Evolutionary conservation across 2,797 vertebrate species (phyloP).

Genomic region (Micromesistius poutassou): DNA sequence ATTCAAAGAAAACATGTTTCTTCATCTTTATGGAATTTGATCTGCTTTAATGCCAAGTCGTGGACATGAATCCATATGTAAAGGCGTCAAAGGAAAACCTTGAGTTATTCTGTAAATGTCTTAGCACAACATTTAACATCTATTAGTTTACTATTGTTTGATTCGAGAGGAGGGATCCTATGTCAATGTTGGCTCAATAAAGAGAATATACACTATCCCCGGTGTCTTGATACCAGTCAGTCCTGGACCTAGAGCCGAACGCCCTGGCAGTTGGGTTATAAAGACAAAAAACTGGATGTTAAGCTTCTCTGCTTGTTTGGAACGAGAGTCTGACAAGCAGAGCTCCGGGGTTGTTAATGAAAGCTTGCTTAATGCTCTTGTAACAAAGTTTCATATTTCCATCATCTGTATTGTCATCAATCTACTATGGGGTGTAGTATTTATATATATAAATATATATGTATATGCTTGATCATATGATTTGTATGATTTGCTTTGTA

Average conservation of each 20-base stretch:
- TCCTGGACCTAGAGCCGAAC: background rate
- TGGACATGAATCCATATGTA: constrained; percentile 12
- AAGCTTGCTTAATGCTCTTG: background rate
- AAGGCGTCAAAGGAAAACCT: constrained; percentile 3
- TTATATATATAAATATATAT: constrained; percentile 40
- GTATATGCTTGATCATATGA: constrained; percentile 61
- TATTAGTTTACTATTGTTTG: constrained; percentile 10
- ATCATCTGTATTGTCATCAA: background rate
- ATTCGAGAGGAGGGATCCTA: constrained; percentile 19
- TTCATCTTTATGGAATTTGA: background rate
- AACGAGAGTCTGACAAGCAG: background rate
- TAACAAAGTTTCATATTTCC: background rate
- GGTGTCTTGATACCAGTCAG: constrained; percentile 14
- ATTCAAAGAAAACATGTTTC: background rate
- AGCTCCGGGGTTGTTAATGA: background rate
- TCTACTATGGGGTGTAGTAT: constrained; percentile 4
- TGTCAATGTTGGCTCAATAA: constrained; percentile 30
- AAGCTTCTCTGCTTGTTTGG: background rate
- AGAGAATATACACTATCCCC: constrained; percentile 23
- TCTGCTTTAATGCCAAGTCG: constrained; percentile 8
- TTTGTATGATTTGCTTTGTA: constrained; percentile 55
- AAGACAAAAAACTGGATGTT: background rate
- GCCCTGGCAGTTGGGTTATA: background rate
- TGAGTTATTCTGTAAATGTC: background rate
- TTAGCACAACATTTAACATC: background rate